These are phyloP conservation scores for Tadarida brasiliensis DNA, from an alignment of 2,797 vertebrate genomes.

Conservation along the genomic window DNA sequence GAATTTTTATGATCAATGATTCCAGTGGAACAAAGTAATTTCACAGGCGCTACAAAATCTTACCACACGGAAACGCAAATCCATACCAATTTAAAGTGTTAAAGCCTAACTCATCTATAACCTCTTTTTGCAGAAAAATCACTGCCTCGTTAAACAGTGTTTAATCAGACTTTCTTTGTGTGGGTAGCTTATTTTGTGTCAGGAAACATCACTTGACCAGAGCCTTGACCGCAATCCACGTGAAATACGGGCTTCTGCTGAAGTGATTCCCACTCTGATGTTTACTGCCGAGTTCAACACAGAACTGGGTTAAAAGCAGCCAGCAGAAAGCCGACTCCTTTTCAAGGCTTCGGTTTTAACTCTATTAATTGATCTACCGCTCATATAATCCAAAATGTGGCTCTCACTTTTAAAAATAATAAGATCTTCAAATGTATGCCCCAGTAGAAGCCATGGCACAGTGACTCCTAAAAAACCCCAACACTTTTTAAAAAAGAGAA, in stretches of 20 bases:
- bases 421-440: neutral
- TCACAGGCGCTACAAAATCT: neutral
- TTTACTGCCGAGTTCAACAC: neutral
- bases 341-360: neutral
- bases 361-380: neutral
- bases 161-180: neutral
- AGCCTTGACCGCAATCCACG: neutral
- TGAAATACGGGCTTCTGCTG: neutral
- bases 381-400: neutral
- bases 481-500: neutral
- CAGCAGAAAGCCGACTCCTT: neutral
- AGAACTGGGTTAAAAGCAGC: neutral
- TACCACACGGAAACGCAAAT: neutral
- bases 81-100: neutral
- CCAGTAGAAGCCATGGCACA: neutral
- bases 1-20: neutral
- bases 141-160: neutral
- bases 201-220: neutral
- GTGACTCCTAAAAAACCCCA: neutral
- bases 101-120: neutral
- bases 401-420: slow-evolving; percentile 10
- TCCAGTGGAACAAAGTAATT: slow-evolving; percentile 16
- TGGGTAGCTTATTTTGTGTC: neutral
- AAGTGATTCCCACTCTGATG: neutral
- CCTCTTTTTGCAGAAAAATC: neutral